Evolutionary conservation across 1,140 invertebrate genomes (phyloP).

Genomic region (Drosophila cardini): DNA sequence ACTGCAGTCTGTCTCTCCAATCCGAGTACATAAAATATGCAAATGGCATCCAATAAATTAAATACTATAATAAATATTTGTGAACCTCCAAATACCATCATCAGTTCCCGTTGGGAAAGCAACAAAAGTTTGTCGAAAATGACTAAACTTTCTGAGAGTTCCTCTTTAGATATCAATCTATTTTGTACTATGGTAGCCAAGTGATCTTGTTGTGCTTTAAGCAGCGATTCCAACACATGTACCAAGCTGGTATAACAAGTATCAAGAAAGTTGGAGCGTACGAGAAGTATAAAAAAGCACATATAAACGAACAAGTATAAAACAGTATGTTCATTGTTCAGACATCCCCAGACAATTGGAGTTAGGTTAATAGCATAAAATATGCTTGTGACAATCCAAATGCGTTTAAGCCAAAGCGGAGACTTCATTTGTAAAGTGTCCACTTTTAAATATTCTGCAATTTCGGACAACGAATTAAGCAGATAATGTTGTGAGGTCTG

Average conservation of each 20-base stretch:
- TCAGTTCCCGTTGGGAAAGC: slow-evolving; percentile 10
- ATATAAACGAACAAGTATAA: not conserved
- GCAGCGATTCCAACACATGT: not conserved
- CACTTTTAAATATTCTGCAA: slow-evolving; percentile 2
- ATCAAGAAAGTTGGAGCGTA: slow-evolving; percentile 10
- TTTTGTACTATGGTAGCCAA: not conserved
- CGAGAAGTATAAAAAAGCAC: not conserved
- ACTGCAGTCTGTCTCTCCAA: not conserved
- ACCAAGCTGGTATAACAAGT: slow-evolving; percentile 18
- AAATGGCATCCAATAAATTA: slow-evolving; percentile 13
- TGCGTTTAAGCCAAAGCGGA: not conserved
- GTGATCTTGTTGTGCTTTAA: slow-evolving; percentile 2
- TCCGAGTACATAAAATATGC: slow-evolving; percentile 2
- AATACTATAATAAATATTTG: slow-evolving; percentile 6
- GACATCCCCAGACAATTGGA: no score
- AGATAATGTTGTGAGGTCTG: slow-evolving; percentile 9
- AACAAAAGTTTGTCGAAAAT: slow-evolving; percentile 24
- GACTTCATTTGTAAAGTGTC: not conserved
- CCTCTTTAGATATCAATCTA: not conserved
- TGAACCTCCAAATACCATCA: slow-evolving; percentile 7
- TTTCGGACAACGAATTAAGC: not conserved
- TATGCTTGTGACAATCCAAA: slow-evolving; percentile 16
- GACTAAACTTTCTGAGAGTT: slow-evolving; percentile 3
- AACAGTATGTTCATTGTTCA: no score
- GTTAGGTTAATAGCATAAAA: no score